These are phyloP conservation scores for Callipepla squamata DNA, from an alignment of 2,113 vertebrate species.

Conservation along the genomic window DNA sequence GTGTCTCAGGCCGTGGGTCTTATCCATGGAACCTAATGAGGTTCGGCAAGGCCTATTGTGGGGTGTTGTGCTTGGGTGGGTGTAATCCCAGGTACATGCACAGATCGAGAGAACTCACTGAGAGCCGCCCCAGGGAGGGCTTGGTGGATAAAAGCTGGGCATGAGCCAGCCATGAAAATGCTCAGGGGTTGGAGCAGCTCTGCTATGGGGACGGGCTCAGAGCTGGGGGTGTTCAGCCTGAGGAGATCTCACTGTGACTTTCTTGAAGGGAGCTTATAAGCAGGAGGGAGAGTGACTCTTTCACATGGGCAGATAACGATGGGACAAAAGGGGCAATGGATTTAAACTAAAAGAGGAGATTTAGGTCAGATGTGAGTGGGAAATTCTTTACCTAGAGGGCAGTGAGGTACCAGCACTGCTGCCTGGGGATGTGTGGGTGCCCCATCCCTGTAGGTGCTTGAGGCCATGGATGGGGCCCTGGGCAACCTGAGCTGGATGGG, in stretches of 20 bases:
- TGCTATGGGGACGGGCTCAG: background rate
- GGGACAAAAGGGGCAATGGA: background rate
- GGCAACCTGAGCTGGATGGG: background rate
- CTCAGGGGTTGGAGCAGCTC: background rate
- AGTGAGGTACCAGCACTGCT: background rate
- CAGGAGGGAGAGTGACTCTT: too few relatives aligned
- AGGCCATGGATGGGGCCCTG: background rate
- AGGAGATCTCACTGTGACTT: background rate
- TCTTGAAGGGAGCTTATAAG: too few relatives aligned
- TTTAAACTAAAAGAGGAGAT: background rate
- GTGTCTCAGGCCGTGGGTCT: background rate
- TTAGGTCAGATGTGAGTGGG: background rate
- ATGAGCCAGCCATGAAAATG: too few relatives aligned
- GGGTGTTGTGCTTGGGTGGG: background rate
- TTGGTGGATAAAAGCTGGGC: too few relatives aligned
- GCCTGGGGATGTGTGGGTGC: too few relatives aligned
- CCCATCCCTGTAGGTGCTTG: too few relatives aligned
- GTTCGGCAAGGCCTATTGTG: background rate
- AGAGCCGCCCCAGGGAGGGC: background rate
- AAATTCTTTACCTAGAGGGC: background rate
- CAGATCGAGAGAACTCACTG: too few relatives aligned
- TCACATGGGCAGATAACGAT: background rate
- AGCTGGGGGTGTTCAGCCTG: background rate
- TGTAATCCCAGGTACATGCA: background rate
- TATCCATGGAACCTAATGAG: rapidly evolving